phyloP scores from a whole-genome alignment of 2,113 vertebrate species.

The Smithornis capensis region DNA sequence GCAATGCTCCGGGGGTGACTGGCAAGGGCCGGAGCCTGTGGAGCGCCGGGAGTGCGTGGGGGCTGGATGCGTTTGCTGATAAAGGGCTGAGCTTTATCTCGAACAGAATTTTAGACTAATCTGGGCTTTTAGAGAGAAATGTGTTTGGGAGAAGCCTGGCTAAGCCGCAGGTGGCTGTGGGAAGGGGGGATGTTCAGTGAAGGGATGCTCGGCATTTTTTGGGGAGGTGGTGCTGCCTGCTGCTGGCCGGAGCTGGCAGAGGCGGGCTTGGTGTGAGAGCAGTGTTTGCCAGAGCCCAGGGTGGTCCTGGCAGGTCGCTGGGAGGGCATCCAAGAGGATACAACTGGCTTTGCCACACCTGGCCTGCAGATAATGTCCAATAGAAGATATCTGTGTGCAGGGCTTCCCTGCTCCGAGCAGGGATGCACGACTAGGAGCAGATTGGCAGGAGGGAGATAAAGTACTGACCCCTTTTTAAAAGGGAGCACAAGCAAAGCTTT shows the following conservation, averaged over 20 bases:
- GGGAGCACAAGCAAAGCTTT: not conserved
- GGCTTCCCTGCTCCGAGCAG: not conserved
- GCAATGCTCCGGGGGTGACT: not conserved
- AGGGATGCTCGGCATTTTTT: not conserved
- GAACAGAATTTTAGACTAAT: conserved; percentile 10
- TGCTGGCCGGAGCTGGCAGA: not conserved
- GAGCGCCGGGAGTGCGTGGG: not conserved
- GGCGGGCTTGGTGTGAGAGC: not conserved
- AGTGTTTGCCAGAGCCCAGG: not conserved
- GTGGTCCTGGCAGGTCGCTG: conserved; percentile 35
- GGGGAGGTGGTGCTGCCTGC: not conserved
- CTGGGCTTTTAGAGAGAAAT: conserved; percentile 58
- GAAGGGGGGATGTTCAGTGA: not conserved
- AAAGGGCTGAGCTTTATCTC: not conserved
- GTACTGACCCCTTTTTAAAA: not conserved
- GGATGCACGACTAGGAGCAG: not conserved
- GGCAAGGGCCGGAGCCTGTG: not conserved
- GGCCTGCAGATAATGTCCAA: conserved; percentile 20
- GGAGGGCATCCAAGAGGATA: conserved; percentile 3
- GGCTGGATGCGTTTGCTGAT: conserved; percentile 37
- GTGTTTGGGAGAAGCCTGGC: conserved; percentile 6
- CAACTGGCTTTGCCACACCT: not conserved
- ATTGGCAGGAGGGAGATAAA: not conserved
- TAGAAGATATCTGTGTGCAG: not conserved
- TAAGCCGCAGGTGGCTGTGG: not conserved